phyloP scores from a whole-genome alignment of 2,888 invertebrate species.

The Tortrix viridana region DNA sequence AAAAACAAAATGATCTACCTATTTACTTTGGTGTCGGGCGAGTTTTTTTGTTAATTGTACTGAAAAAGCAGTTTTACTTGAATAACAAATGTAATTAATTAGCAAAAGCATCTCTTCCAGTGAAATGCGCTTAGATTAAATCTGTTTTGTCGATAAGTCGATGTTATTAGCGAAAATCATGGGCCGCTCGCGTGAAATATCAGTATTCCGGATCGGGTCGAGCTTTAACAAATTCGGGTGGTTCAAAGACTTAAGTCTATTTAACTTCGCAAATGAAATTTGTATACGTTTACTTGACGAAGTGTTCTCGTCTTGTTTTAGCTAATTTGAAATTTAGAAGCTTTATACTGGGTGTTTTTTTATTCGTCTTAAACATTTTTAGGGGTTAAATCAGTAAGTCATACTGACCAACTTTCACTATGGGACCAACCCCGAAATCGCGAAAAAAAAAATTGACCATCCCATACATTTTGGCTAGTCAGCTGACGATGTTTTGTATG shows the following conservation, averaged over 20 bases:
- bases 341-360: conserved; percentile 3
- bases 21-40: conserved; percentile 27
- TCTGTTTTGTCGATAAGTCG: conserved; percentile 18
- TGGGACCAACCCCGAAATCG: no score
- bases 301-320: conserved; percentile 13
- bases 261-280: conserved; percentile 28
- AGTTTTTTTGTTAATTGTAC: conserved; percentile 34
- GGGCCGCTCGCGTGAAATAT: conserved; percentile 7
- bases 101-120: conserved; percentile 20
- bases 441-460: no score
- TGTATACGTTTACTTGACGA: conserved; percentile 13
- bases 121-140: conserved; percentile 24
- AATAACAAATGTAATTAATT: conserved; percentile 34
- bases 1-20: no score
- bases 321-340: conserved; percentile 1
- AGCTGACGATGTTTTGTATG: no score
- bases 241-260: conserved; percentile 8
- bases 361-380: no score
- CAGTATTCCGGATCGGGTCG: conserved; percentile 7
- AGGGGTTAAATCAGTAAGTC: no score
- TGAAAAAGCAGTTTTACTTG: conserved; percentile 30
- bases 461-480: no score
- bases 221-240: conserved; percentile 1
- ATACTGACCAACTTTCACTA: no score
- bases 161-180: conserved; percentile 20